Base-by-base conservation (phyloP, 2,113 vertebrate species). In the Oreochromis spilurus region DNA sequence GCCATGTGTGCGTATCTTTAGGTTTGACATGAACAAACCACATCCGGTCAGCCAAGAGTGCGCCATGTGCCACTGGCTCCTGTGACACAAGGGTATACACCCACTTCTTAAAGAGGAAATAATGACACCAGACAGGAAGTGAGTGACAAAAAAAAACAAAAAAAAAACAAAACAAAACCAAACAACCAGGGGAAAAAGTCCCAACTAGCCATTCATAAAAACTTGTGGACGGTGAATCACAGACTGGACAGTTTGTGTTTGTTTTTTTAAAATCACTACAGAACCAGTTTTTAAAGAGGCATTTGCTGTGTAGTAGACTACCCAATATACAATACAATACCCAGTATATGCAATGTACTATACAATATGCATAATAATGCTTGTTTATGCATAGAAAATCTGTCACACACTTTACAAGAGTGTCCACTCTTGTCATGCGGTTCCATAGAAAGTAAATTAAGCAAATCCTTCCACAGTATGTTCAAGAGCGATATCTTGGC, bases 131-230 rank as follows among this genome's bases (percentile, higher is more conserved):
- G 57, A 88, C 19, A 86, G 92, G 93, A 92, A 91, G 77, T 82
- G 80, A 85, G 84, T 89, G 89, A 93, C 85, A 88, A 90, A 91
- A 50, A 82, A 36, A 36, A 1, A 12, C 3, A 52, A 9, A 1
- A 48, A 50, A 52, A 31, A 31, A 31, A 31, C 2, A 7, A 31
- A 24, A 24, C 3, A 24, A 24, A 3, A 3, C 26, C 26, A 26
- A 26, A 54, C 67, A 17, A 77, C 43, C 52, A n/a, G 48, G 29
- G 54, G 6, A 87, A 91, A 90, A 94, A 89, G 77, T 92, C 84
- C 91, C 81, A 1, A 11, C 29, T 10, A 79, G 81, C 91, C 95
- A 95, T 95, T 95, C 93, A 95, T 79, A 91, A 94, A 93, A 91
- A 85, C 9, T 9, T 34, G 57, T 45, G 16, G 70, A 17, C 0